Evolutionary conservation across 1,140 invertebrate species (phyloP).

Genomic region (Drosophila pectinifera): DNA sequence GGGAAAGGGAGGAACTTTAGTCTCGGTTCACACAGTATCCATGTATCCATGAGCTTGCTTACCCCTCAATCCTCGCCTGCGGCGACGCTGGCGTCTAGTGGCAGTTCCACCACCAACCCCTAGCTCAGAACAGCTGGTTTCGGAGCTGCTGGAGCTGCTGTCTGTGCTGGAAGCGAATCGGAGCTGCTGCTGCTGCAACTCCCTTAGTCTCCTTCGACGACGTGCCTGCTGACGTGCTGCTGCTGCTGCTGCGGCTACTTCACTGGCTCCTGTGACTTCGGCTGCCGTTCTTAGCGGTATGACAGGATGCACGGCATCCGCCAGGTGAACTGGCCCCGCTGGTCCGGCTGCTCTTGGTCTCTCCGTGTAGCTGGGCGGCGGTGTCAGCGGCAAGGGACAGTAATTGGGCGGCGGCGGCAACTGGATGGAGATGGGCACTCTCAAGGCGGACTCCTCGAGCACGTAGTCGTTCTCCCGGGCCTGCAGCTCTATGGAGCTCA

Average conservation of each 20-base stretch:
- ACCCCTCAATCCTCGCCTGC: slow-evolving; percentile 62
- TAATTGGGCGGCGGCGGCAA: slow-evolving; percentile 68
- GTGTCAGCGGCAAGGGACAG: slow-evolving; percentile 64
- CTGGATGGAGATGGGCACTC: slow-evolving; percentile 22
- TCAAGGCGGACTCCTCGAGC: slow-evolving; percentile 35
- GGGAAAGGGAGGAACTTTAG: not conserved
- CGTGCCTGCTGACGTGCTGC: slow-evolving; percentile 65
- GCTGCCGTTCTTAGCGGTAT: not conserved
- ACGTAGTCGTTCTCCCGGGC: slow-evolving; percentile 70
- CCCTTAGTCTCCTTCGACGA: slow-evolving; percentile 60
- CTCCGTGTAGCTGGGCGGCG: slow-evolving; percentile 76
- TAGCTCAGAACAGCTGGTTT: slow-evolving; percentile 56
- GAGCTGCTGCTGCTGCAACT: slow-evolving; percentile 61
- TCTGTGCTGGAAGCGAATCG: slow-evolving; percentile 60
- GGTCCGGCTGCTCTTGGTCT: slow-evolving; percentile 13
- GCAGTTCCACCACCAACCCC: slow-evolving; percentile 16
- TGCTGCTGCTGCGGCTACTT: slow-evolving; percentile 34
- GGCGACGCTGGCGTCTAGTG: slow-evolving; percentile 52
- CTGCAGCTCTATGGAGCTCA: slow-evolving; percentile 44
- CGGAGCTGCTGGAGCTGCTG: slow-evolving; percentile 60
- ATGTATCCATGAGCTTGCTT: not conserved
- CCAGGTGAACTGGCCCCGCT: not conserved
- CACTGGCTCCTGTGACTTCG: slow-evolving; percentile 6
- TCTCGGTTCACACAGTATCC: not conserved
- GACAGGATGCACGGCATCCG: slow-evolving; percentile 18